phyloP scores from a whole-genome alignment of 2,888 invertebrate genomes.

The Drosophila borealis region DNA sequence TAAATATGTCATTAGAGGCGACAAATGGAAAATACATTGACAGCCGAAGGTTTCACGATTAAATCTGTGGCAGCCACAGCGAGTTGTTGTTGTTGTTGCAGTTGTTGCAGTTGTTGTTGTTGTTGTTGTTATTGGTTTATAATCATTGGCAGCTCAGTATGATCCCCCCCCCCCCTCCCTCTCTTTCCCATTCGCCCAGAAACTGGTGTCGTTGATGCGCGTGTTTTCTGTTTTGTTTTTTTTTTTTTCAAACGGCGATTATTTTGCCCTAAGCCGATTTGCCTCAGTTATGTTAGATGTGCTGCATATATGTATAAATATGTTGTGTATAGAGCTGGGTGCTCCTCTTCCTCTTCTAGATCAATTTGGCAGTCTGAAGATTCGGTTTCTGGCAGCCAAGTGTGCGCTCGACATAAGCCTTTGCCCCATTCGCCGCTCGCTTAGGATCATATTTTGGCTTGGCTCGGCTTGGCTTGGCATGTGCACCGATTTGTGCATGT shows the following conservation, averaged over 20 bases:
- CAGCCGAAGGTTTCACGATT: slow-evolving; percentile 54
- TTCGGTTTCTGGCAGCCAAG: slow-evolving; percentile 23
- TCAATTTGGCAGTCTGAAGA: not conserved
- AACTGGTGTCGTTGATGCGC: slow-evolving; percentile 73
- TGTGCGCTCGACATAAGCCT: slow-evolving; percentile 51
- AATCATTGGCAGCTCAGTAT: slow-evolving; percentile 33
- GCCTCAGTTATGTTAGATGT: slow-evolving; percentile 40
- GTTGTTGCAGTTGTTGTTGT: slow-evolving; percentile 3
- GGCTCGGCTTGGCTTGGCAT: slow-evolving; percentile 55
- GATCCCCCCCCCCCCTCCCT: too few species aligned
- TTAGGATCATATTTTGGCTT: slow-evolving; percentile 48
- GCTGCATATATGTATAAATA: slow-evolving; percentile 16
- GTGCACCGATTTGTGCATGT: slow-evolving; percentile 40
- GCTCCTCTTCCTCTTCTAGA: not conserved
- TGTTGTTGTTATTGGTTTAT: slow-evolving; percentile 42
- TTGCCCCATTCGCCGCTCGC: slow-evolving; percentile 15
- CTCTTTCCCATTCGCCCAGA: not conserved
- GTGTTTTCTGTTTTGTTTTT: slow-evolving; percentile 41
- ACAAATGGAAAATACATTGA: slow-evolving; percentile 73
- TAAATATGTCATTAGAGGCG: slow-evolving; percentile 79
- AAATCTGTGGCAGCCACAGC: slow-evolving; percentile 29
- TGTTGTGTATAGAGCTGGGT: not conserved
- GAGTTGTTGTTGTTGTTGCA: not conserved
- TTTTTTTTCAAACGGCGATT: slow-evolving; percentile 74
- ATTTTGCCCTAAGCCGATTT: slow-evolving; percentile 76